These are phyloP conservation scores for Turnix velox DNA, from an alignment of 2,113 vertebrate species.

Conservation along the genomic window DNA sequence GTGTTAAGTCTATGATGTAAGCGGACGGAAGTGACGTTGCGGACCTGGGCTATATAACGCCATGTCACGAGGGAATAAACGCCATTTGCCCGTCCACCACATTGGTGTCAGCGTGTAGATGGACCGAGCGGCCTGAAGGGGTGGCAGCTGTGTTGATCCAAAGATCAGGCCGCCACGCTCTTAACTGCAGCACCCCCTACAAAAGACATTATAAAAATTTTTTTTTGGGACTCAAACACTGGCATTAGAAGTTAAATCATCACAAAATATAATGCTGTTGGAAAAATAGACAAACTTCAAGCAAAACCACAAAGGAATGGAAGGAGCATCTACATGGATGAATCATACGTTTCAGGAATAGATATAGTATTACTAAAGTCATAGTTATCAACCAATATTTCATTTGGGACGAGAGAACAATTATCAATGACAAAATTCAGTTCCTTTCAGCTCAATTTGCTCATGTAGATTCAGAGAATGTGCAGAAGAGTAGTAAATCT, in stretches of 20 bases:
- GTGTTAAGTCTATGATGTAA: too few species aligned
- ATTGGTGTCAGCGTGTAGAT: too few species aligned
- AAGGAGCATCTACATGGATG: not conserved
- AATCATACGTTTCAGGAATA: not conserved
- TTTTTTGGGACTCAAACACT: not conserved
- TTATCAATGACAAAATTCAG: not conserved
- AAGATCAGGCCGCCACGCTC: too few species aligned
- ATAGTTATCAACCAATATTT: not conserved
- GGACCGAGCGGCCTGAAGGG: too few species aligned
- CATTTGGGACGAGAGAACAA: not conserved
- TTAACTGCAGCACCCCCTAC: too few species aligned
- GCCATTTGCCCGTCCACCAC: too few species aligned
- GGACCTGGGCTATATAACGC: too few species aligned
- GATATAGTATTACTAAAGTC: not conserved
- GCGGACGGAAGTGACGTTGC: too few species aligned
- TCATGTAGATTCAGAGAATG: not conserved
- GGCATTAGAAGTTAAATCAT: not conserved
- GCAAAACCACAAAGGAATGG: not conserved
- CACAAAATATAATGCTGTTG: not conserved
- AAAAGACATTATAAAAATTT: not conserved
- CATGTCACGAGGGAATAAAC: too few species aligned
- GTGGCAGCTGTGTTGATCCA: too few species aligned
- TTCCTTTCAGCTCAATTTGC: not conserved
- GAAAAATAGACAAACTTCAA: not conserved
- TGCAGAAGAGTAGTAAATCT: not conserved